Conservation (phyloP, 2,113 vertebrate species). For the Sardina pilchardus region DNA sequence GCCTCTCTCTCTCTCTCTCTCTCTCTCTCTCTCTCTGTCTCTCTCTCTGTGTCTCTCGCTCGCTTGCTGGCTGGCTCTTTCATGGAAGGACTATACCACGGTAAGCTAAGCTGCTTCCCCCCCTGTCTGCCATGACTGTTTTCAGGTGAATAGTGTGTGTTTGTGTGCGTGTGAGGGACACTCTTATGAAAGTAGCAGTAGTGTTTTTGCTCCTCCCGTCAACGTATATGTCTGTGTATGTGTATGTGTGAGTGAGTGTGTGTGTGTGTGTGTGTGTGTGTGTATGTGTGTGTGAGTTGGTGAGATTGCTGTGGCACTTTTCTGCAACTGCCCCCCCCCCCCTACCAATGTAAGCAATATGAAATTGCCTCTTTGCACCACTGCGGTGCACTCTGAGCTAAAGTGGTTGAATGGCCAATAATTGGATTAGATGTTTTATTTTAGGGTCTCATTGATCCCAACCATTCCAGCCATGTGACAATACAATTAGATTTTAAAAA, state of each 20-base stretch:
- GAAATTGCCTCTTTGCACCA: neutral
- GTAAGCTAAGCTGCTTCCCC: constrained; percentile 29
- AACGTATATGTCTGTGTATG: neutral
- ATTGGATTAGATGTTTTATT: neutral
- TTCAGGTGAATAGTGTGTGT: constrained; percentile 2
- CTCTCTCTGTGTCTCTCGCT: neutral
- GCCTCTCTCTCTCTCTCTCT: neutral
- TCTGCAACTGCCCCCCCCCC: neutral
- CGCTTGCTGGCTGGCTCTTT: constrained; percentile 17
- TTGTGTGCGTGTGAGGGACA: neutral
- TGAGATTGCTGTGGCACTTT: neutral
- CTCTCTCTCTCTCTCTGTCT: neutral
- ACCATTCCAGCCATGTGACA: neutral
- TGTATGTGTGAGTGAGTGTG: neutral
- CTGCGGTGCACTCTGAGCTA: neutral
- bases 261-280: neutral
- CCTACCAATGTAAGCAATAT: neutral
- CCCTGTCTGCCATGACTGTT: neutral
- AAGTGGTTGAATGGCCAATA: neutral
- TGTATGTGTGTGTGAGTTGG: neutral
- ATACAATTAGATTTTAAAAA: neutral
- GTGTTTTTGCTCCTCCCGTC: neutral
- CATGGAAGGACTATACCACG: constrained; percentile 54
- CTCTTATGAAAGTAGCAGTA: neutral
- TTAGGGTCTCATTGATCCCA: neutral